These are phyloP conservation scores for Acanthococcus lagerstroemiae DNA, from an alignment of 2,888 invertebrate genomes.

Conservation along the genomic window DNA sequence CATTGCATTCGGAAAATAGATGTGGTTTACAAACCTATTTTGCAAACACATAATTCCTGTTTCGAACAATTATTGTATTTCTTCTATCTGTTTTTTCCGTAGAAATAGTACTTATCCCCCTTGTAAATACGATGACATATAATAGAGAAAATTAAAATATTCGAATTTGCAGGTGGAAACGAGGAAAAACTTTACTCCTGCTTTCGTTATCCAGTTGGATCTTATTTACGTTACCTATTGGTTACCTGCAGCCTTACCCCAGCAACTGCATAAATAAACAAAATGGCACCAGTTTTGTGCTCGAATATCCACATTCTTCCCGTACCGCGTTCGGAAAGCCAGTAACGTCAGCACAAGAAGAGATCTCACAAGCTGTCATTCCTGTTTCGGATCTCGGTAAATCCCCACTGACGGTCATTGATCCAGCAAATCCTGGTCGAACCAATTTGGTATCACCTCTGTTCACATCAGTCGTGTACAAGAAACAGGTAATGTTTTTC, in stretches of 20 bases:
- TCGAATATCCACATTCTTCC: conserved; percentile 11
- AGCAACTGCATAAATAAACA: conserved; percentile 56
- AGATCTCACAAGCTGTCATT: neutral
- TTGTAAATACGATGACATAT: no score
- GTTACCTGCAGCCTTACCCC: conserved; percentile 89
- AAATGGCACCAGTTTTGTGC: neutral
- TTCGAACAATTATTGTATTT: no score
- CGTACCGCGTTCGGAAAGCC: neutral
- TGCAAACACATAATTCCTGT: no score
- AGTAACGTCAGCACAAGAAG: neutral
- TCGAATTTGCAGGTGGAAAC: conserved; percentile 57
- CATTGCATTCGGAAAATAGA: neutral
- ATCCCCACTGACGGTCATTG: conserved; percentile 13
- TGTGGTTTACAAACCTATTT: neutral
- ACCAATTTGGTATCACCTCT: conserved; percentile 18
- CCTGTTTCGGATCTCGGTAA: conserved; percentile 13
- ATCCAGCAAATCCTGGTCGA: neutral
- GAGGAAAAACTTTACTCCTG: conserved; percentile 76
- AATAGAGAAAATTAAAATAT: no score
- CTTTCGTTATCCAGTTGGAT: conserved; percentile 92
- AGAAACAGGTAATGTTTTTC: no score
- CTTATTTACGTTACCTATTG: conserved; percentile 88
- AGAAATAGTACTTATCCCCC: no score
- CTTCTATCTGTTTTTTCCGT: no score
- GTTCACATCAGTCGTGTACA: conserved; percentile 19